phyloP scores from a whole-genome alignment of 2,113 vertebrate species.

The Lontra canadensis region DNA sequence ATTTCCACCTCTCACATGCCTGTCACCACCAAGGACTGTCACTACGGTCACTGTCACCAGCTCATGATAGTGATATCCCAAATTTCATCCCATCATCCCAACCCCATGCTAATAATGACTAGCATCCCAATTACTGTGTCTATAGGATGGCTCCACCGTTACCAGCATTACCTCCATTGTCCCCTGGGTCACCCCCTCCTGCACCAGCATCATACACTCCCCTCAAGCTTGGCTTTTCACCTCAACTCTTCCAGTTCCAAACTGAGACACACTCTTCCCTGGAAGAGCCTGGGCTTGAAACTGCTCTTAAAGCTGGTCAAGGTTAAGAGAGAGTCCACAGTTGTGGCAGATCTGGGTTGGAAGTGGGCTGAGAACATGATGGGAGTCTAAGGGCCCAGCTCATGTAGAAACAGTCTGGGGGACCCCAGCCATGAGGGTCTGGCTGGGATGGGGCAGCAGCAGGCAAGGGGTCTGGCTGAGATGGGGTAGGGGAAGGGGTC shows the following conservation, averaged over 20 bases:
- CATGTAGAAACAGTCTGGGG: background rate
- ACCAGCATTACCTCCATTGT: background rate
- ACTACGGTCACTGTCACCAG: accelerated
- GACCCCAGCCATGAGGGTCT: background rate
- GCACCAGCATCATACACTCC: background rate
- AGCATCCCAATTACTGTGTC: background rate
- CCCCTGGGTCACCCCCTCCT: background rate
- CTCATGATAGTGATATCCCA: background rate
- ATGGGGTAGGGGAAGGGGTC: background rate
- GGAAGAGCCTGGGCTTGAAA: background rate
- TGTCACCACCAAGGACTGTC: background rate
- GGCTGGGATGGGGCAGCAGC: background rate
- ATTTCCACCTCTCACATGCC: background rate
- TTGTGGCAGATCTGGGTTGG: background rate
- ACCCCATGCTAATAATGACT: background rate
- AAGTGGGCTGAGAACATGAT: background rate
- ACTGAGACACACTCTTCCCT: background rate
- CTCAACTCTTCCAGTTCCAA: background rate
- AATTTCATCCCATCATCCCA: background rate
- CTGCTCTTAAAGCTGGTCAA: background rate
- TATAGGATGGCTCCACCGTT: too few relatives aligned
- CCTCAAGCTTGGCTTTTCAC: background rate
- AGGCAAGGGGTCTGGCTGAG: background rate
- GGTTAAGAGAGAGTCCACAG: conserved; percentile 6
- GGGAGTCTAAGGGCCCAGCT: background rate